Evolutionary conservation across 2,113 vertebrate genomes (phyloP).

Genomic region (Gila orcuttii): DNA sequence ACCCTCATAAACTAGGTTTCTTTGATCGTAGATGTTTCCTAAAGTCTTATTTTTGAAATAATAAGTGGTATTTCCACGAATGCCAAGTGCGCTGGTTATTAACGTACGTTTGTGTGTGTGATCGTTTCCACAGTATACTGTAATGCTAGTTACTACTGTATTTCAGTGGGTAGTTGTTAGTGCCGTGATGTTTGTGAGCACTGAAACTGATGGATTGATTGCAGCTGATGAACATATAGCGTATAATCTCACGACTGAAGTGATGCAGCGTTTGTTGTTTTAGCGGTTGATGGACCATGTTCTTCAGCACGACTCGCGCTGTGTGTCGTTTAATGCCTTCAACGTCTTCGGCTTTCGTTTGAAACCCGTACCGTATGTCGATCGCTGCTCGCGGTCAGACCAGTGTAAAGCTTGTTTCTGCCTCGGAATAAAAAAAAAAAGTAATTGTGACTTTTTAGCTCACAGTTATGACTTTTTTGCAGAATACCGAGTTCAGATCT

Average conservation of each 20-base stretch:
- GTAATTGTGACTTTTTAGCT: too few species aligned
- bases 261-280: not conserved
- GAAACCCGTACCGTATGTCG: not conserved
- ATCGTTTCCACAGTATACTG: not conserved
- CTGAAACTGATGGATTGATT: not conserved
- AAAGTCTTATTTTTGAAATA: slow-evolving; percentile 22
- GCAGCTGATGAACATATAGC: not conserved
- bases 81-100: slow-evolving; percentile 17
- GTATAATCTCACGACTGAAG: not conserved
- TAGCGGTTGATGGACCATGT: not conserved
- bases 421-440: too few species aligned
- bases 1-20: not conserved
- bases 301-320: not conserved
- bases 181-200: slow-evolving; percentile 9
- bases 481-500: too few species aligned
- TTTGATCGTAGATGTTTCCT: not conserved
- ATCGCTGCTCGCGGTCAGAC: not conserved
- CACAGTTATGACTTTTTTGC: too few species aligned
- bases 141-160: not conserved
- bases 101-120: not conserved
- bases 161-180: not conserved
- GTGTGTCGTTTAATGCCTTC: not conserved
- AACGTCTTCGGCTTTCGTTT: not conserved
- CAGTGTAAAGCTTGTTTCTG: not conserved
- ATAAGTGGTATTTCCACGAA: not conserved